Conservation (phyloP, 2,113 vertebrate species). For the Paratilapia polleni region DNA sequence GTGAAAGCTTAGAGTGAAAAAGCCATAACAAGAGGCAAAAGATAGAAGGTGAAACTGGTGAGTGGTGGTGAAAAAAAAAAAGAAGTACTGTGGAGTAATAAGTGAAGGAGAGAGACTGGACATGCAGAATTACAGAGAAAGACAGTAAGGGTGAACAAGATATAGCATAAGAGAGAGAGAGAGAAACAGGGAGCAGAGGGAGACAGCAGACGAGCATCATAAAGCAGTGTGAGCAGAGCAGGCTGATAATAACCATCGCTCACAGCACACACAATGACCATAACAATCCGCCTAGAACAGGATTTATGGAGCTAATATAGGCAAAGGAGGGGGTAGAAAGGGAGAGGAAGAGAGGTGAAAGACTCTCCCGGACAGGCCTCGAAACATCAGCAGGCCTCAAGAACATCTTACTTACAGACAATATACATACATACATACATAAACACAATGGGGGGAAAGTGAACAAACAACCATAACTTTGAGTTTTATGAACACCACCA, state of each 20-base stretch:
- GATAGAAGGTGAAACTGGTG: conserved; percentile 7
- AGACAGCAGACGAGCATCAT: conserved; percentile 71
- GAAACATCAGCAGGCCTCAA: conserved; percentile 57
- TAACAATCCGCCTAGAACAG: conserved; percentile 78
- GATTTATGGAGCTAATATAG: conserved; percentile 83
- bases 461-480: conserved; percentile 6
- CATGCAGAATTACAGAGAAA: conserved; percentile 29
- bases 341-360: conserved; percentile 34
- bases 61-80: neutral
- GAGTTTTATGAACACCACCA: neutral
- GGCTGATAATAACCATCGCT: conserved; percentile 82
- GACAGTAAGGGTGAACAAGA: conserved; percentile 9
- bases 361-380: conserved; percentile 48
- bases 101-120: conserved; percentile 36
- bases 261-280: conserved; percentile 83
- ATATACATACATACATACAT: neutral
- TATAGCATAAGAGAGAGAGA: conserved; percentile 17
- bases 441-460: neutral
- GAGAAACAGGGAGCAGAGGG: conserved; percentile 27
- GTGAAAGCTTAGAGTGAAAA: conserved; percentile 9
- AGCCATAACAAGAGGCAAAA: conserved; percentile 22
- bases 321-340: conserved; percentile 42
- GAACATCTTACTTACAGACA: conserved; percentile 59
- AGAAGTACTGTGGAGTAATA: conserved; percentile 34
- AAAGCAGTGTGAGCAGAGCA: conserved; percentile 75